Percentiles rank a stretch among this genome's conserved stretches.
Evolutionary conservation across 92 coral and sea anemone species (phyloP).

Genomic region (Bergia puertoricense): DNA sequence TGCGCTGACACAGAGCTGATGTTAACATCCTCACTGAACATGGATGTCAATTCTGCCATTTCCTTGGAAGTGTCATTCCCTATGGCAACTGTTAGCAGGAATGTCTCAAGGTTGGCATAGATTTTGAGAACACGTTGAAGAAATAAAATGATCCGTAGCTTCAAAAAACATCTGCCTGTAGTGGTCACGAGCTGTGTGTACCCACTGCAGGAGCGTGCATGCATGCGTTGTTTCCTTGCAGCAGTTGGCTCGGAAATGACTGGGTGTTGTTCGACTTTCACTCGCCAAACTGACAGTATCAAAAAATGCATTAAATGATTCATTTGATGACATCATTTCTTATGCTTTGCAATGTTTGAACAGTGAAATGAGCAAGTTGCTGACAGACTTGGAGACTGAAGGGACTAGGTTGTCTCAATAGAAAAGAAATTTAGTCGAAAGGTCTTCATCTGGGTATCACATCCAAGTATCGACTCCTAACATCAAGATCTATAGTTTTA

Average conservation of each 20-base stretch:
- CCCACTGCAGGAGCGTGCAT: slow-evolving; percentile 49
- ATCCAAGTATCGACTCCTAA: slow-evolving; percentile 51
- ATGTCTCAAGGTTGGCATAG: slow-evolving; percentile 46
- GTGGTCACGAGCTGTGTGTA: slow-evolving; percentile 53
- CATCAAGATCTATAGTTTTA: slow-evolving; percentile 41
- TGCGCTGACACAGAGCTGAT: neutral
- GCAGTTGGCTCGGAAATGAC: slow-evolving; percentile 48
- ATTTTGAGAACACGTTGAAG: slow-evolving; percentile 55
- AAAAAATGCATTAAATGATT: slow-evolving; percentile 48
- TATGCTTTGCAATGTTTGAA: slow-evolving; percentile 27
- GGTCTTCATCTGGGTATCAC: slow-evolving; percentile 57
- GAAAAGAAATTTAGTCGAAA: slow-evolving; percentile 28
- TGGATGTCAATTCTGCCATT: slow-evolving; percentile 44
- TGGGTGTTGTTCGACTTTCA: slow-evolving; percentile 46
- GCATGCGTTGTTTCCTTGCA: slow-evolving; percentile 57
- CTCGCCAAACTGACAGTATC: slow-evolving; percentile 18
- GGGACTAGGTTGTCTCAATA: slow-evolving; percentile 29
- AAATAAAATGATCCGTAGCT: slow-evolving; percentile 15
- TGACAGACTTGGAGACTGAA: slow-evolving; percentile 28
- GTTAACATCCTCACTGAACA: slow-evolving; percentile 49
- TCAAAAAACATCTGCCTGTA: slow-evolving; percentile 48
- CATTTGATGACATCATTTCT: slow-evolving; percentile 16
- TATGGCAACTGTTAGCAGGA: slow-evolving; percentile 42
- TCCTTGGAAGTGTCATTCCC: slow-evolving; percentile 56
- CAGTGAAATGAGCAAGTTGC: slow-evolving; percentile 27